Evolutionary conservation across 2,888 invertebrate species (phyloP), one percentile per base, ranked within the genome.

Genomic region (Phyto melanocephala): DNA sequence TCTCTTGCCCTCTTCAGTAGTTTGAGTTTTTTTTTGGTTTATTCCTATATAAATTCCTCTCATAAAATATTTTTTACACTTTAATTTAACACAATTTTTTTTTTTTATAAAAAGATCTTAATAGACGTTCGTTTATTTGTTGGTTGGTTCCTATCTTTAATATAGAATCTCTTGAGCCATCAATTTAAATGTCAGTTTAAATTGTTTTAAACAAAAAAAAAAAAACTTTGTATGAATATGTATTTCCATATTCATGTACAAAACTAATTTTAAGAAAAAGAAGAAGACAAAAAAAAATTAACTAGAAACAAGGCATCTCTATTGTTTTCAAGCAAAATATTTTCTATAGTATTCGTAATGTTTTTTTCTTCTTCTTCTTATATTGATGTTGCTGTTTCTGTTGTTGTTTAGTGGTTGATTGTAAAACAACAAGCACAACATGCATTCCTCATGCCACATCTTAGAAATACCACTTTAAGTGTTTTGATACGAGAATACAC

Each of bases 171-270:
- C 89, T 88, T 88, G 89, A 88, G 89, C 89, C 88, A 88, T 88
- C 88, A 88, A 88, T 88, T 88, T 88, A 88, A 89, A 88, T 88
- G 89, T 89, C 88, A 88, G 88, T 88, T 88, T 88, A 88, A 89
- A 88, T 88, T 88, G 89, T 88, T 88, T 88, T 86, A 62, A 42
- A 81, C 72, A 76, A 62, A 70, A 75, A 85, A 62, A 37, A 68
- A 65, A 86, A 85, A 86, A n/a, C n/a, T 62, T 62, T 37, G 45
- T 60, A 47, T 72, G 63, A 76, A 65, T 74, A 33, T 70, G 62
- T 76, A 71, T 67, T 33, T 54, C 45, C 20, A 56, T 70, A 70
- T 76, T 78, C 63, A 63, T 81, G 24, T 68, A 56, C 50, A 63
- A 58, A 68, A 68, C 28, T 56, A 42, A 78, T 65, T 75, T 60